These are phyloP conservation scores for silkworm (Bombyx mori) DNA, from an alignment of 1,140 invertebrate species.

Conservation along the genomic window ASM3026992v2 NC_085117.1:5500001-5500500, in stretches of 20 bases:
- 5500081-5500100: conserved; percentile 72
- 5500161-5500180: no score
- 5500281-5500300: no score
- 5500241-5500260: no score
- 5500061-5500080: conserved; percentile 74
- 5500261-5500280: no score
- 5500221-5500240: neutral
- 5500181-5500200: neutral
- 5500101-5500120: conserved; percentile 38
- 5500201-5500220: no score
- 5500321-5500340: neutral
- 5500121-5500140: conserved; percentile 41
- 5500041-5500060: conserved; percentile 26
- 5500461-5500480: neutral
- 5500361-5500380: neutral
- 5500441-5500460: neutral
- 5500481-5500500: neutral
- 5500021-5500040: conserved; percentile 71
- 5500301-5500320: neutral
- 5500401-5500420: no score
- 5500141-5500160: no score
- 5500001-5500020: conserved; percentile 70
- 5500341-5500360: neutral
- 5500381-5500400: neutral
- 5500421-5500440: no score